These are phyloP conservation scores for Anthoscopus minutus DNA, from an alignment of 2,113 vertebrate genomes.

Conservation along the genomic window DNA sequence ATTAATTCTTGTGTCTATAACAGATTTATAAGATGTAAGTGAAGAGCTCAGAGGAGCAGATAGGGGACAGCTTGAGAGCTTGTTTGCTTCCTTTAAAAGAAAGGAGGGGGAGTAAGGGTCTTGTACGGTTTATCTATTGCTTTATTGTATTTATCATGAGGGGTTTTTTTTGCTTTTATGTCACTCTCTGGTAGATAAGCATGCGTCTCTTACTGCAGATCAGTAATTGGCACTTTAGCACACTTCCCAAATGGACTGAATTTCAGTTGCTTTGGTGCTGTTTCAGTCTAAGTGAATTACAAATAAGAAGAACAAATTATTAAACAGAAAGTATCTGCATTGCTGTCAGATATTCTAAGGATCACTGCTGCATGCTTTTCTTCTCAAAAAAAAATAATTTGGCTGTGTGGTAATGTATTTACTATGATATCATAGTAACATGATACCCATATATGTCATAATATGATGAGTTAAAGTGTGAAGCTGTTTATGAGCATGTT, in stretches of 20 bases:
- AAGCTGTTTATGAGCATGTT: background rate
- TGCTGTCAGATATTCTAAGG: background rate
- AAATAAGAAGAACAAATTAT: background rate
- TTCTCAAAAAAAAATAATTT: background rate
- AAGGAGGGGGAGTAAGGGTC: background rate
- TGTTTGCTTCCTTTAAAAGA: background rate
- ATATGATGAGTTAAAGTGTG: constrained; percentile 12
- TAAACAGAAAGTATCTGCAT: background rate
- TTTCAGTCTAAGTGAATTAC: background rate
- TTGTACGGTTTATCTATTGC: background rate
- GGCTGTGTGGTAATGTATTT: background rate
- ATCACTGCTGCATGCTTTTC: background rate
- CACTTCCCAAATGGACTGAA: background rate
- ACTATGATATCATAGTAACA: too few relatives aligned
- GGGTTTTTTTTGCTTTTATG: background rate
- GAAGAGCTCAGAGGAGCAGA: background rate
- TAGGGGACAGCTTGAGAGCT: background rate
- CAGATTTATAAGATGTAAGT: background rate
- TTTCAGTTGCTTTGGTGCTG: background rate
- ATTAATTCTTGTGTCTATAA: background rate
- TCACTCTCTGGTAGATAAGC: background rate
- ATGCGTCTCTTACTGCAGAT: background rate
- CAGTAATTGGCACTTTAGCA: background rate
- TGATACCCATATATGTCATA: too few relatives aligned
- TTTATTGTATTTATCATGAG: background rate